phyloP scores from a whole-genome alignment of 2,113 vertebrate species.

The Chaetorhynchus papuensis region DNA sequence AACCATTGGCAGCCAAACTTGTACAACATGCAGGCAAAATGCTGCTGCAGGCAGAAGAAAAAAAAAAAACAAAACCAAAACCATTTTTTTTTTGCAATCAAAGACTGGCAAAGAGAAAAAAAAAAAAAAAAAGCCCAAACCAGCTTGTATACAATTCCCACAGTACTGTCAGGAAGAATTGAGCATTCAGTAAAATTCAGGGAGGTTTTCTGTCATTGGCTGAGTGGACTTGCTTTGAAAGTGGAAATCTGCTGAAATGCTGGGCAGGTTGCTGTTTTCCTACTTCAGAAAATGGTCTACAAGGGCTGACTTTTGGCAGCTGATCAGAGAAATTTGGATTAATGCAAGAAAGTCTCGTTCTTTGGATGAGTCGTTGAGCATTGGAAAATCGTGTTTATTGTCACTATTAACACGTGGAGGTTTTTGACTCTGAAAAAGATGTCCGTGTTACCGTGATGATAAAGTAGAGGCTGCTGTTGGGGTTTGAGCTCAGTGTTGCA shows the following conservation, averaged over 20 bases:
- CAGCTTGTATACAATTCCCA: neutral
- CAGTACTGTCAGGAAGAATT: neutral
- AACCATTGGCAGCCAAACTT: neutral
- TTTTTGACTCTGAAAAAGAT: neutral
- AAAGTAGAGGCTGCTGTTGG: neutral
- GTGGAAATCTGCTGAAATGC: neutral
- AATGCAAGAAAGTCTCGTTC: neutral
- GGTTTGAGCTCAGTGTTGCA: neutral
- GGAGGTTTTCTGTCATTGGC: neutral
- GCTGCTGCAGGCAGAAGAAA: neutral
- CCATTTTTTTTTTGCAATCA: neutral
- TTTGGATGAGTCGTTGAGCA: neutral
- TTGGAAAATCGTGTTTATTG: neutral
- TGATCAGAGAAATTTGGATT: neutral
- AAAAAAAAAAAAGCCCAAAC: neutral
- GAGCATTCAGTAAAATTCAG: neutral
- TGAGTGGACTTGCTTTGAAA: neutral
- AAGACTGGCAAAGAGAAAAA: neutral
- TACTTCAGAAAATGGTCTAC: neutral
- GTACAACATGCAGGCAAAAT: neutral
- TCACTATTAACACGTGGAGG: neutral
- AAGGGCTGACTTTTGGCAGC: neutral
- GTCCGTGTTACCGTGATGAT: rapidly evolving
- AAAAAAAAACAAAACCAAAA: neutral
- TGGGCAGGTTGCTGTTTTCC: neutral